Evolutionary conservation across 2,888 invertebrate species (phyloP).

Genomic region (Chrysina gloriosa): DNA sequence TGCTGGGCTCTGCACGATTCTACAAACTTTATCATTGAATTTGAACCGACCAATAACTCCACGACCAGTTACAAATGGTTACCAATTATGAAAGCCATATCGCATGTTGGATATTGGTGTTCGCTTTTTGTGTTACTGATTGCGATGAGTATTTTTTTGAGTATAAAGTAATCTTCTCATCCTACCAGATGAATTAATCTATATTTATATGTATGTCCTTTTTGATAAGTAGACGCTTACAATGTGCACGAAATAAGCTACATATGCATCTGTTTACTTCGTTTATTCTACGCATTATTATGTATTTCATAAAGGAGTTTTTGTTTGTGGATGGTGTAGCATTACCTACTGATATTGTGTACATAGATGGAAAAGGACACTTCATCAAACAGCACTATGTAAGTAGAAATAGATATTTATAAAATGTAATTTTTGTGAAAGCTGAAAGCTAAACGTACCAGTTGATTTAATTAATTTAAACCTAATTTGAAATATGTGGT

Average conservation of each 20-base stretch:
- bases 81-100: conserved; percentile 66
- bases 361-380: conserved; percentile 58
- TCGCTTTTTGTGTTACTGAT: conserved; percentile 67
- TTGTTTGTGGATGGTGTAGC: conserved; percentile 68
- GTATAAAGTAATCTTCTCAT: conserved; percentile 65
- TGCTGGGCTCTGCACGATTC: conserved; percentile 60
- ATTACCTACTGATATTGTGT: conserved; percentile 62
- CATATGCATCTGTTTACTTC: conserved; percentile 76
- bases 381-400: conserved; percentile 63
- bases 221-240: conserved; percentile 67
- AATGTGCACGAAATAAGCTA: conserved; percentile 74
- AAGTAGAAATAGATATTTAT: conserved; percentile 47
- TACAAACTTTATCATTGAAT: conserved; percentile 55
- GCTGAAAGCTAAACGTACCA: too few species aligned
- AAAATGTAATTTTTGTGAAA: too few species aligned
- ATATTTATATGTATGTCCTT: too few species aligned
- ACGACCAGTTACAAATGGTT: conserved; percentile 64
- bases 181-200: conserved; percentile 10
- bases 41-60: conserved; percentile 52
- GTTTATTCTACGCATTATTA: conserved; percentile 72
- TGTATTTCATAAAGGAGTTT: conserved; percentile 70
- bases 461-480: too few species aligned
- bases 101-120: conserved; percentile 69
- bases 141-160: conserved; percentile 67
- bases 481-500: too few species aligned